Conservation (phyloP, 2,113 vertebrate genomes). For the Motacilla alba region DNA sequence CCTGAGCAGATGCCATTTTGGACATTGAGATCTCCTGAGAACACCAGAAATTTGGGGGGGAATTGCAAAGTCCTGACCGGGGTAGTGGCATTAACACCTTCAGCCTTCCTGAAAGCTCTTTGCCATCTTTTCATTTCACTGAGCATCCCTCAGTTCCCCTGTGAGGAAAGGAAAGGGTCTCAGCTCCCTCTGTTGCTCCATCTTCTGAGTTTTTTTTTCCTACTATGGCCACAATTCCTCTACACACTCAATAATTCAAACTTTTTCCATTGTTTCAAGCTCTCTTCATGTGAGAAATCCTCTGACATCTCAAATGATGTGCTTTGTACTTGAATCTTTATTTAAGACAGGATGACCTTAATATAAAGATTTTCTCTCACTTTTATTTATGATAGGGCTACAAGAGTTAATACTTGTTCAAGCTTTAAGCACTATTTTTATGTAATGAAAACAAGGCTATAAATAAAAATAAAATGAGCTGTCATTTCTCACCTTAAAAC, state of each 20-base stretch:
- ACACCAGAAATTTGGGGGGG: neutral
- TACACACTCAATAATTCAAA: neutral
- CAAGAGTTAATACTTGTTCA: neutral
- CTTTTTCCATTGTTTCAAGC: neutral
- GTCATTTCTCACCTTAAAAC: conserved; percentile 7
- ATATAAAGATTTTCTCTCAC: conserved; percentile 49
- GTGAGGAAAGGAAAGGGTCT: neutral
- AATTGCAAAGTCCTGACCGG: neutral
- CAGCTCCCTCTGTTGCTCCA: neutral
- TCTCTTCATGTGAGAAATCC: neutral
- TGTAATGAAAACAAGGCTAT: neutral
- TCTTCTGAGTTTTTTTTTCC: neutral
- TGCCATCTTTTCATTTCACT: neutral
- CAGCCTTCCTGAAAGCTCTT: neutral
- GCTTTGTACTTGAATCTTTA: conserved; percentile 17
- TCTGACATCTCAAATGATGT: neutral
- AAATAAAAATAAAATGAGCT: conserved; percentile 40
- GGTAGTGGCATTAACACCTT: accelerated
- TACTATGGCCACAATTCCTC: neutral
- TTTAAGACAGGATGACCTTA: conserved; percentile 36
- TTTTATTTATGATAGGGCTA: conserved; percentile 27
- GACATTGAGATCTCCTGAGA: neutral
- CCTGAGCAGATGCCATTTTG: neutral
- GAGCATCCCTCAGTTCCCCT: neutral
- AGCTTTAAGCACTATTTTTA: conserved; percentile 31